These are phyloP conservation scores for Dendrolimus houi DNA, from an alignment of 2,888 invertebrate genomes.

Conservation along the genomic window DNA sequence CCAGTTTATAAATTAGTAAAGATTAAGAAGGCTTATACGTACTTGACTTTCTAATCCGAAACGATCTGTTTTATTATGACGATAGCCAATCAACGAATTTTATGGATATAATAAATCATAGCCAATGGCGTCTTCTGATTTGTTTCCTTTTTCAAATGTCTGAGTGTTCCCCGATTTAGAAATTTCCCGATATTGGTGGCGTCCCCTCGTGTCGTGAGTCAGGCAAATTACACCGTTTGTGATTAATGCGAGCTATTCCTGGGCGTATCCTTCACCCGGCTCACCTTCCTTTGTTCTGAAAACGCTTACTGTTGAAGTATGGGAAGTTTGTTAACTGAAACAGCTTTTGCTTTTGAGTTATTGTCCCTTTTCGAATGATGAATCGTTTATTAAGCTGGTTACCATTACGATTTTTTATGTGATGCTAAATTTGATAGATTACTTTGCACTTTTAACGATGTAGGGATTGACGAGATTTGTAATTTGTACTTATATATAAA, in stretches of 20 bases:
- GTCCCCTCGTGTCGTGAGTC: constrained; percentile 68
- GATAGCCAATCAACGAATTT: too few species aligned
- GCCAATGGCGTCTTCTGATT: too few species aligned
- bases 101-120: too few species aligned
- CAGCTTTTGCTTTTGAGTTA: constrained; percentile 1
- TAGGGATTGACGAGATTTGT: too few species aligned
- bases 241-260: constrained; percentile 69
- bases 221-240: constrained; percentile 67
- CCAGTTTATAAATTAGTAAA: too few species aligned
- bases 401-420: too few species aligned
- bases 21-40: too few species aligned
- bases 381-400: background rate
- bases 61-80: too few species aligned
- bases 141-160: constrained; percentile 5
- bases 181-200: constrained; percentile 51
- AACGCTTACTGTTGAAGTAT: constrained; percentile 17
- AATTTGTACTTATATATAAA: too few species aligned
- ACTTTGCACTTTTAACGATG: too few species aligned
- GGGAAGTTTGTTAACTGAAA: constrained; percentile 2
- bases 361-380: background rate
- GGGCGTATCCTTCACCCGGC: constrained; percentile 41
- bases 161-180: constrained; percentile 62
- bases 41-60: too few species aligned
- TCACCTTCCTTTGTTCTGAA: constrained; percentile 49
- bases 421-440: too few species aligned